A percentile compares a stretch with the other conserved stretches of the same genome.
Conservation (phyloP, 1,140 invertebrate genomes). For the Apis laboriosa region DNA sequence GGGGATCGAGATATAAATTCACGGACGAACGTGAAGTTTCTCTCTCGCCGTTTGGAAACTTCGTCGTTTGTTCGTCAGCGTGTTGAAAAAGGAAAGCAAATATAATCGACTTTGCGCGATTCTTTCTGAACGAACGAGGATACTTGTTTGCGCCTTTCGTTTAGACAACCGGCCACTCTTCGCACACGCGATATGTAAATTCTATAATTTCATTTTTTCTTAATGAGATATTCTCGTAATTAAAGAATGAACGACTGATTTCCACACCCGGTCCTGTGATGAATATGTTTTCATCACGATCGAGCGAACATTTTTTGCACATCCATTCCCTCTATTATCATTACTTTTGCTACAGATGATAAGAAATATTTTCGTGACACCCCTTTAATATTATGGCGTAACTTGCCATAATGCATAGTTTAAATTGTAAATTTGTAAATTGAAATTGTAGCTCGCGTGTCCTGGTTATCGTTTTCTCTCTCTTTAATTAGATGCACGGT, state of each 20-base stretch:
- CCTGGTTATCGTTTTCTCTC: background rate
- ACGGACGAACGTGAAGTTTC: slow-evolving; percentile 2
- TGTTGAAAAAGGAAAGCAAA: slow-evolving; percentile 32
- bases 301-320: background rate
- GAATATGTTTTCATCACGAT: slow-evolving; percentile 38
- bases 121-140: slow-evolving; percentile 24
- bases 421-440: background rate
- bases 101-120: slow-evolving; percentile 17
- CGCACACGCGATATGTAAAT: slow-evolving; percentile 74
- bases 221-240: slow-evolving; percentile 60
- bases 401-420: background rate
- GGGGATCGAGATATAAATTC: slow-evolving; percentile 41
- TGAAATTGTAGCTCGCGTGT: background rate
- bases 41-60: slow-evolving; percentile 11
- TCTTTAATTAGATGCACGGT: slow-evolving; percentile 29
- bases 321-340: slow-evolving; percentile 3
- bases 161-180: slow-evolving; percentile 18
- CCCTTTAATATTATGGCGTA: background rate
- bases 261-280: slow-evolving; percentile 4
- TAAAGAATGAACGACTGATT: slow-evolving; percentile 51
- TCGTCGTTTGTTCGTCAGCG: slow-evolving; percentile 34
- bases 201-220: slow-evolving; percentile 39
- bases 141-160: slow-evolving; percentile 40
- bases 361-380: slow-evolving; percentile 16
- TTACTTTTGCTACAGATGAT: slow-evolving; percentile 38